A percentile compares a stretch with the other conserved stretches of the same genome.
Evolutionary conservation across 2,888 invertebrate genomes (phyloP).

Genomic region (Aleiodes testaceus): DNA sequence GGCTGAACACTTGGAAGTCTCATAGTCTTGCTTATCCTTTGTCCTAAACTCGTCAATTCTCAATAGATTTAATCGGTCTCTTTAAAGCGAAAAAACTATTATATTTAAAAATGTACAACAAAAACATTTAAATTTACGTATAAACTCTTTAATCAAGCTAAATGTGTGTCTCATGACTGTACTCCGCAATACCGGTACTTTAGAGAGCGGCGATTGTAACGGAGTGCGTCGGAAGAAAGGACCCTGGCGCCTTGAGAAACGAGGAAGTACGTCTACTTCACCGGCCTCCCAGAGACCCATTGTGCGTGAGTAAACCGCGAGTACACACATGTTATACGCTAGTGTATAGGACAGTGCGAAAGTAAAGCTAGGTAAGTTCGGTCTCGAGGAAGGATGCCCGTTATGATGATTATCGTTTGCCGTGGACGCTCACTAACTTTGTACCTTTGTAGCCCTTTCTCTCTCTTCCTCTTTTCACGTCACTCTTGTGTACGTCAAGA

Average conservation of each 20-base stretch:
- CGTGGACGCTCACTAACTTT: slow-evolving; percentile 51
- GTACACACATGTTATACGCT: slow-evolving; percentile 25
- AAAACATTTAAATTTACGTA: too few species aligned
- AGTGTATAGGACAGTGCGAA: slow-evolving; percentile 42
- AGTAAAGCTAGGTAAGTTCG: slow-evolving; percentile 51
- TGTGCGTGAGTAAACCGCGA: slow-evolving; percentile 18
- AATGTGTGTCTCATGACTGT: neutral
- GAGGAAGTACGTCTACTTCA: slow-evolving; percentile 41
- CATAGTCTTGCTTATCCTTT: too few species aligned
- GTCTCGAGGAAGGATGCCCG: slow-evolving; percentile 58
- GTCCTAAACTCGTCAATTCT: neutral
- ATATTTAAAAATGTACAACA: neutral
- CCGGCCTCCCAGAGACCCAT: neutral
- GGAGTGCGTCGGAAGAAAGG: slow-evolving; percentile 43
- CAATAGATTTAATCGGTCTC: too few species aligned
- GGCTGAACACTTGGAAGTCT: neutral
- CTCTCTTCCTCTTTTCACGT: slow-evolving; percentile 15
- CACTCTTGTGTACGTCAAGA: slow-evolving; percentile 22
- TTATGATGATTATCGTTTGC: slow-evolving; percentile 64
- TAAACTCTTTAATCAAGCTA: neutral
- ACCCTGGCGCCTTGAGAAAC: slow-evolving; percentile 50
- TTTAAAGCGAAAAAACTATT: too few species aligned
- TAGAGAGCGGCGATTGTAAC: slow-evolving; percentile 18
- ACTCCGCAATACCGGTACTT: slow-evolving; percentile 20
- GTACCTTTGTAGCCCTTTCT: slow-evolving; percentile 28